Base-by-base conservation (phyloP, 2,888 invertebrate genomes). In the Anthoptus insignis region DNA sequence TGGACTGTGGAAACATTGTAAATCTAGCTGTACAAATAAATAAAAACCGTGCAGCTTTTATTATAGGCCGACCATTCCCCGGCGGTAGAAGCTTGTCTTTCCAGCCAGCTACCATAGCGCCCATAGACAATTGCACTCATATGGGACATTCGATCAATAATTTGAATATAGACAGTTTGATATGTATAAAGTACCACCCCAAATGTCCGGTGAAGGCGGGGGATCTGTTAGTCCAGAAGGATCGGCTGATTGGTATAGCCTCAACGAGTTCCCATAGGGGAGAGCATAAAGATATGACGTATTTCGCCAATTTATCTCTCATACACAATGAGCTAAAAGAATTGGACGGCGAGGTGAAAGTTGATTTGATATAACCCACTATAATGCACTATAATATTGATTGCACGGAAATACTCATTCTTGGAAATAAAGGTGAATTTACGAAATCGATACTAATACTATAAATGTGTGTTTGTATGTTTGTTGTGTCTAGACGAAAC, bases 151-250 rank as follows among this genome's bases (percentile, higher is more conserved):
- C 63, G 29, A 56, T 61, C 5, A 75, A 76, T 60, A 70, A 76
- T 64, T 59, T 83, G 34, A 77, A 79, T 58, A 37, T 68, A 7
- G 77, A 81, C 27, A 78, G 71, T 56, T 81, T 82, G 37, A 81
- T 91, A 57, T 87, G 91, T 63, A 88, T 86, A 13, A 81, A 79
- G 68, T 81, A 80, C 45, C 32, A 82, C 1, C 73, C 81, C 2
- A 80, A 75, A 2, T 92, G 92, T 68, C 86, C 89, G 0, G 84
- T 91, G 1, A 79, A 82, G 1, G 85, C 83, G 13, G 89, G 92
- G 1, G 92, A 92, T 64, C 73, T 92, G 16, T 71, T 92, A 53
- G 67, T 89, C 6, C 91, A 91, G 68, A 75, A 76, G 7, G 82
- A 76, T 0, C 59, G 66, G 1, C 68, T 91, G 9, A 83, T 78